Percentiles rank a stretch among this genome's conserved stretches.
phyloP scores from a whole-genome alignment of 2,113 vertebrate genomes.

The Uria aalge region DNA sequence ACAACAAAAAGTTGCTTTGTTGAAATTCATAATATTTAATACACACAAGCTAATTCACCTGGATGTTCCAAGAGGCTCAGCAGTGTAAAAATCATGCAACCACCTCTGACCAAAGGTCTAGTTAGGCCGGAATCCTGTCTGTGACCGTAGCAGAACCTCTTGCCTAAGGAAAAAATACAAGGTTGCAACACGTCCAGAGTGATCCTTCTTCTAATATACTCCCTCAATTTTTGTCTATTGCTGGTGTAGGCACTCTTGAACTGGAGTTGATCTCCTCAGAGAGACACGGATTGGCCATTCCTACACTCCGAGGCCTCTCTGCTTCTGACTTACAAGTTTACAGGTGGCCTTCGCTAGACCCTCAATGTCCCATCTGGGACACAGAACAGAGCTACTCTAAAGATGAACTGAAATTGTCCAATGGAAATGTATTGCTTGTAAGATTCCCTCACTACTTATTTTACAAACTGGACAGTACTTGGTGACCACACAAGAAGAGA shows the following conservation, averaged over 20 bases:
- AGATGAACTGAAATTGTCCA: not conserved
- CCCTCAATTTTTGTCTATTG: not conserved
- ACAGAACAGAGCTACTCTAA: not conserved
- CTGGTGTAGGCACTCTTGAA: not conserved
- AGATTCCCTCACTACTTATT: fast-evolving
- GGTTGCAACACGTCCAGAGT: not conserved
- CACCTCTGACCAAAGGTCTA: not conserved
- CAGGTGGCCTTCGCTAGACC: not conserved
- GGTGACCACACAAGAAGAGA: not conserved
- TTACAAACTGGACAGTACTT: fast-evolving
- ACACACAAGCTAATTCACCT: not conserved
- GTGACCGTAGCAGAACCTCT: not conserved
- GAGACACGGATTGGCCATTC: not conserved
- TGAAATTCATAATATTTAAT: not conserved
- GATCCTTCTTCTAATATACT: not conserved
- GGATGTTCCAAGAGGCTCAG: not conserved
- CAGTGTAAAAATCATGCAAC: not conserved
- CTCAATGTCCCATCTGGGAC: not conserved
- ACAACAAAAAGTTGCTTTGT: not conserved
- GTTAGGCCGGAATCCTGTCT: not conserved
- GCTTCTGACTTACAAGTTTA: not conserved
- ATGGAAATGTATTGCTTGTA: not conserved
- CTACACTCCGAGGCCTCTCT: not conserved
- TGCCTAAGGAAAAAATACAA: not conserved
- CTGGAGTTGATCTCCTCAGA: not conserved